Conservation (phyloP, 2,888 invertebrate genomes). For the Bembecia ichneumoniformis region DNA sequence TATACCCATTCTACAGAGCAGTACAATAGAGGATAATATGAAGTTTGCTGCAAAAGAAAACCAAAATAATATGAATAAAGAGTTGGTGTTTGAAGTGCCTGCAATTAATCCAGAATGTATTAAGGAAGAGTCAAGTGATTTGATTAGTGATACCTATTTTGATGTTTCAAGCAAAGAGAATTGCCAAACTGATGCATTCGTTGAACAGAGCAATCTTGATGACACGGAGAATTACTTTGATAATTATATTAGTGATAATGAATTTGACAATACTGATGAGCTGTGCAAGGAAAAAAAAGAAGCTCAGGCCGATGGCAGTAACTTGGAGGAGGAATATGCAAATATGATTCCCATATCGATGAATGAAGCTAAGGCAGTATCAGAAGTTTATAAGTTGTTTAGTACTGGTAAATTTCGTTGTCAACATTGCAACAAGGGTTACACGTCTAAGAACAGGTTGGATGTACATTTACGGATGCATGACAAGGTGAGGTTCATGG, state of each 20-base stretch:
- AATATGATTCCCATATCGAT: constrained; percentile 40
- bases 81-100: constrained; percentile 25
- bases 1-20: constrained; percentile 34
- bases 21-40: constrained; percentile 19
- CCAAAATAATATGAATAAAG: constrained; percentile 3
- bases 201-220: constrained; percentile 12
- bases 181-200: neutral
- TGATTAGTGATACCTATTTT: neutral
- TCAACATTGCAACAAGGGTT: constrained; percentile 37
- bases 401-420: constrained; percentile 38
- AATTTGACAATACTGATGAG: constrained; percentile 13
- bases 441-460: constrained; percentile 32
- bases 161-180: neutral
- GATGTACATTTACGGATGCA: constrained; percentile 49
- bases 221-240: constrained; percentile 19
- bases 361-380: constrained; percentile 47
- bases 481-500: constrained; percentile 36
- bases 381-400: constrained; percentile 42
- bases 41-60: neutral
- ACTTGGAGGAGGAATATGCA: constrained; percentile 51
- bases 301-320: constrained; percentile 31
- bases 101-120: constrained; percentile 12
- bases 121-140: constrained; percentile 11
- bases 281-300: constrained; percentile 6
- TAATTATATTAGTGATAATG: constrained; percentile 9